Percentiles rank a stretch among this genome's conserved stretches.
phyloP scores from a whole-genome alignment of 2,888 invertebrate species.

The Portevinia maculata region DNA sequence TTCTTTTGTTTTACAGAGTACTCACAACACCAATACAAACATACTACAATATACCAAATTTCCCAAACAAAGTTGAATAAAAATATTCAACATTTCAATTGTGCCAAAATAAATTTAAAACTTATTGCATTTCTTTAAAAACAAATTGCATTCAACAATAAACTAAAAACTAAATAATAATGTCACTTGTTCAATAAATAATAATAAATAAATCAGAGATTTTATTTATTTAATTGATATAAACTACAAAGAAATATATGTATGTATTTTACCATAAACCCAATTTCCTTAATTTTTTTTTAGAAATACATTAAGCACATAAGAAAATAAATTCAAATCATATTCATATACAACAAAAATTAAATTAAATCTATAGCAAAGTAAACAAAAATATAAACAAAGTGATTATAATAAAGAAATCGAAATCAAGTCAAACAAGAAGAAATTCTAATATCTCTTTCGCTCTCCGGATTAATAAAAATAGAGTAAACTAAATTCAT shows the following conservation, averaged over 20 bases:
- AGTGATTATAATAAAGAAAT: constrained; percentile 1
- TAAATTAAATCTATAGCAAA: constrained; percentile 12
- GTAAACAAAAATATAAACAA: constrained; percentile 5
- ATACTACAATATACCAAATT: constrained; percentile 69
- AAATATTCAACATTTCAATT: constrained; percentile 50
- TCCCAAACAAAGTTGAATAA: constrained; percentile 34
- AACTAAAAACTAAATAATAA: constrained; percentile 2
- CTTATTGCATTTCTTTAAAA: constrained; percentile 3
- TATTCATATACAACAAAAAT: constrained; percentile 64
- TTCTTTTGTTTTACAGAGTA: constrained; percentile 65
- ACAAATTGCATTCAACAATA: background rate
- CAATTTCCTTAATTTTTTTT: constrained; percentile 64
- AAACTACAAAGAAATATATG: constrained; percentile 52
- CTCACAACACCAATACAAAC: constrained; percentile 70
- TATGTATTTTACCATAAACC: constrained; percentile 54
- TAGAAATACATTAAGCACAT: constrained; percentile 24
- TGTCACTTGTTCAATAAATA: constrained; percentile 28
- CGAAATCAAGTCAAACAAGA: constrained; percentile 2
- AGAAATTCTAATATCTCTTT: constrained; percentile 45
- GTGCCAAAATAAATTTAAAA: constrained; percentile 59
- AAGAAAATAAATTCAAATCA: constrained; percentile 27
- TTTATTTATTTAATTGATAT: constrained; percentile 62
- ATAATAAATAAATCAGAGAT: constrained; percentile 43
- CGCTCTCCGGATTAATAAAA: constrained; percentile 21
- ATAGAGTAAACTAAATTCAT: constrained; percentile 18